A percentile compares a stretch with the other conserved stretches of the same genome.
Conservation (phyloP, 2,888 invertebrate species). For the Cryptocheilus praepositus region DNA sequence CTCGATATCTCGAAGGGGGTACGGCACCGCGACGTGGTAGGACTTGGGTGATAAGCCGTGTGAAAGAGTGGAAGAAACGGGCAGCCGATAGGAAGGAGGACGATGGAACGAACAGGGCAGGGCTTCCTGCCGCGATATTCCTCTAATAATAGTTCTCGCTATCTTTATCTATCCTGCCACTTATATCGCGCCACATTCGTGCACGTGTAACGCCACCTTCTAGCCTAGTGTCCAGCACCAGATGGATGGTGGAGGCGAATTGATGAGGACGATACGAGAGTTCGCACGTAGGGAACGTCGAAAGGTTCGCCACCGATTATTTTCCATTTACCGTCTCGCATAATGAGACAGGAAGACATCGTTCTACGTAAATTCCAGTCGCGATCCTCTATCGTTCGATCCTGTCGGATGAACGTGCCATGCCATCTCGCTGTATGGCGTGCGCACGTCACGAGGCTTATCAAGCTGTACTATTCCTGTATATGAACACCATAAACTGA, state of each 20-base stretch:
- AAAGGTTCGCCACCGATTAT: constrained; percentile 1
- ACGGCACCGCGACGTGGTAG: no score
- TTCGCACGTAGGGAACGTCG: neutral
- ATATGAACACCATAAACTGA: no score
- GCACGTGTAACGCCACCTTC: constrained; percentile 11
- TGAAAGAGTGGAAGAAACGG: neutral
- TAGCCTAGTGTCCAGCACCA: neutral
- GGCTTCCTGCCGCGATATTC: constrained; percentile 53
- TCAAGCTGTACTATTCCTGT: no score
- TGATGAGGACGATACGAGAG: constrained; percentile 18
- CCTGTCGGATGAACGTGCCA: no score
- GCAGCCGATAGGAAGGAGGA: constrained; percentile 4
- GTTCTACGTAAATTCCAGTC: no score
- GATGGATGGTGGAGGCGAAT: constrained; percentile 27
- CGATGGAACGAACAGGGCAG: constrained; percentile 30
- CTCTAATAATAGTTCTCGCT: constrained; percentile 55
- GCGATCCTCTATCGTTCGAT: no score
- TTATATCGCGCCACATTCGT: neutral
- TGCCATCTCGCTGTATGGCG: no score
- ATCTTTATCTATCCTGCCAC: constrained; percentile 48
- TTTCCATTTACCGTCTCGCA: neutral
- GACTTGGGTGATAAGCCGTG: no score
- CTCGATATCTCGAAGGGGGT: neutral
- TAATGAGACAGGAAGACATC: constrained; percentile 3
- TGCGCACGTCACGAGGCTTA: no score